Conservation (phyloP, 1,140 invertebrate species). For the Brevipalpus yothersi region DNA sequence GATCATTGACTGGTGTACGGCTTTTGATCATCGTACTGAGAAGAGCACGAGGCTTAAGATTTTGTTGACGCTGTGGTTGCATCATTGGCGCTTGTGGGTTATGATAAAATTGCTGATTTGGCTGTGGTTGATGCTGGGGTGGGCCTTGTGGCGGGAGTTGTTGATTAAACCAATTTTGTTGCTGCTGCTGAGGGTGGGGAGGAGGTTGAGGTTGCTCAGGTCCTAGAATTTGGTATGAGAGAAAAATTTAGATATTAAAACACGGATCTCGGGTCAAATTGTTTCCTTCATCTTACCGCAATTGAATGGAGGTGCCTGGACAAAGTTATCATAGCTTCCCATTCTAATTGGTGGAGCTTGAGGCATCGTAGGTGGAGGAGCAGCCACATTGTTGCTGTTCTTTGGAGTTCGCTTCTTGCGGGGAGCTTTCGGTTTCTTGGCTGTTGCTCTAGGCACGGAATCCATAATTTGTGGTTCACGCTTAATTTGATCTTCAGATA, state of each 20-base stretch:
- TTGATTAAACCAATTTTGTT: constrained; percentile 8
- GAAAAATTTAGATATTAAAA: no score
- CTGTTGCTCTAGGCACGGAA: constrained; percentile 25
- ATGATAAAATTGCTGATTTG: constrained; percentile 12
- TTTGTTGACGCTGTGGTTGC: constrained; percentile 37
- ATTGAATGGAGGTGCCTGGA: neutral
- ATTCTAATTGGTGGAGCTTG: neutral
- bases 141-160: constrained; percentile 9
- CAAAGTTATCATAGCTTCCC: neutral
- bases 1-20: constrained; percentile 21
- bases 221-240: neutral
- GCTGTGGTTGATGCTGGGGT: constrained; percentile 13
- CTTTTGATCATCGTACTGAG: constrained; percentile 56
- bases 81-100: constrained; percentile 7
- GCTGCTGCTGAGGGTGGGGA: neutral
- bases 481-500: constrained; percentile 19
- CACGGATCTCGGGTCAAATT: no score
- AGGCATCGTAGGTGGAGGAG: neutral
- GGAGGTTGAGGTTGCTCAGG: neutral
- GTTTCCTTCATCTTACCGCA: no score
- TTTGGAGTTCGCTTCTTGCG: constrained; percentile 14
- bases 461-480: constrained; percentile 27
- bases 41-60: constrained; percentile 52
- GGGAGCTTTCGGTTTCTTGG: constrained; percentile 19
- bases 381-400: neutral